Base-by-base conservation (phyloP, 2,888 invertebrate genomes). In the Parasteatoda lunata region DNA sequence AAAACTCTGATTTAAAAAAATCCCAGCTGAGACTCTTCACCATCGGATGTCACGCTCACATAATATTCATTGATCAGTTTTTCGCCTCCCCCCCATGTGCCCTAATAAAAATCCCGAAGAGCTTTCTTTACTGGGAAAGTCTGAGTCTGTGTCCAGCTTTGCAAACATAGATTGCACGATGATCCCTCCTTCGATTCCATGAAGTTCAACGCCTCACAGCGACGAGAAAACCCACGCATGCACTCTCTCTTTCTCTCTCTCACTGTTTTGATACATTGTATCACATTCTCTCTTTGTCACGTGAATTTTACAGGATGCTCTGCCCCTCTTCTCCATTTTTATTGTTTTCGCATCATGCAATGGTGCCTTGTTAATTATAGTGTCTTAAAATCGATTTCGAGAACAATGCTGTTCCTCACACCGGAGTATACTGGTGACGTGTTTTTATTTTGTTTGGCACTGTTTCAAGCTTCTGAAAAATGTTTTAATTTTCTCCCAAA, bases 141-240 rank as follows among this genome's bases (percentile, higher is more conserved):
- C 45, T 30, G 30, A 68, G 81, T 47, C 83, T 72, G 77, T 70
- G 65, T 51, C 48, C 83, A 83, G 83, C 83, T 84, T 54, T 5
- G 77, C 77, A 84, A 77, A 84, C 66, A 84, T 54, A 51, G 48
- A 47, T 71, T 65, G 11, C 77, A 77, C 71, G 76, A 72, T 65
- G 65, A 65, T 65, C 71, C 52, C 69, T 15, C 75, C 48, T 30
- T 30, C 30, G 71, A 66, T 84, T 84, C 77, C 72, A 30, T 49
- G 83, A 84, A 84, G 83, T 84, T 84, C 83, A 84, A 84, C 83
- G 83, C 66, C 83, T 77, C 66, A n/a, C 77, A 49, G 65, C 49
- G 70, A 59, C 71, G 64, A 49, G 59, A 70, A 54, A 70, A 70
- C 70, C 69, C 69, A 64, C 47, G 49, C 15, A 15, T 71, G 49